Base-by-base conservation (phyloP, 1,140 invertebrate genomes). In the Apis cerana region DNA sequence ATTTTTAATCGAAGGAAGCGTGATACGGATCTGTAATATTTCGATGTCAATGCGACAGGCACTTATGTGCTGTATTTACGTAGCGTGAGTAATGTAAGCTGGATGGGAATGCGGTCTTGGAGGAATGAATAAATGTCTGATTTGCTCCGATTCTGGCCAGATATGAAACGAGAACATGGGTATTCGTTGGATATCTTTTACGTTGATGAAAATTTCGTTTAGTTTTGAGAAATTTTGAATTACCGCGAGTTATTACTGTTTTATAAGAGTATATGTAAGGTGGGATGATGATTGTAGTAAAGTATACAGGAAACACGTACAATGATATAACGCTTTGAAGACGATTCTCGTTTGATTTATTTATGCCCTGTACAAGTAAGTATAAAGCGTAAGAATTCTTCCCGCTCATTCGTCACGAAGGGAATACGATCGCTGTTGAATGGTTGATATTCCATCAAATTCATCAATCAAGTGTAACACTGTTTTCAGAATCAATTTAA, bases 1-100 rank as follows among this genome's bases (percentile, higher is more conserved):
- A 79, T 58, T 80, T 80, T 74, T 74, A 80, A 67, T 50, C 54
- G 76, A 78, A 50, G 17, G 19, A 48, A 75, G 17, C 72, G 56
- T 23, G n/a, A 27, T 27, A 72, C 27, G 9, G 19, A 72, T 58
- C 27, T 58, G 27, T 56, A 58, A 72, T 72, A 33, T 72, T 27
- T 56, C 52, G 52, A 56, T 72, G 50, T 72, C 52, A 58, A 33
- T 72, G 70, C 19, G 23, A 56, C 27, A 17, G 15, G 11, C 52
- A 2, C 19, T 13, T 33, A 1, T 21, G 10, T 21, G 23, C 9
- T 71, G 12, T 74, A 56, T 74, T 74, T 74, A 74, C 68, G n/a
- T 52, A 27, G n/a, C 12, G 68, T 70, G 68, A 70, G 15, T 52
- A 52, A 70, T 70, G 68, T 19, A 10, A 12, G 21, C 65, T 68